A percentile compares a stretch with the other conserved stretches of the same genome.
Evolutionary conservation across 2,888 invertebrate genomes (phyloP).

Genomic region (Pilophorus perplexus): DNA sequence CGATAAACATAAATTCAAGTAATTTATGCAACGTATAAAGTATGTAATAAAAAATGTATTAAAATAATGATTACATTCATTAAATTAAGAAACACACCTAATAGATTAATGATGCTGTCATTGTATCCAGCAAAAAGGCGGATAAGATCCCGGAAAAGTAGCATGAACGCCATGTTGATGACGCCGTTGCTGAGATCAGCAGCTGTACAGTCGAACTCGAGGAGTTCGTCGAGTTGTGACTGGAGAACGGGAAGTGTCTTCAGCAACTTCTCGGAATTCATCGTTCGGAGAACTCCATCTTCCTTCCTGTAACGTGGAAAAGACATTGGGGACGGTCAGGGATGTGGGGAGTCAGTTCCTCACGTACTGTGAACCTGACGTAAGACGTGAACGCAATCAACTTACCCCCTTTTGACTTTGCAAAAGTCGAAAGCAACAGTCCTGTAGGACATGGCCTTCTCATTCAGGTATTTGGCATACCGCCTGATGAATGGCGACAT

Average conservation of each 20-base stretch:
- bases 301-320: constrained; percentile 82
- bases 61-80: constrained; percentile 59
- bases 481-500: constrained; percentile 99
- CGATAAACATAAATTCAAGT: background rate
- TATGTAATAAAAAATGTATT: background rate
- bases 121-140: constrained; percentile 99
- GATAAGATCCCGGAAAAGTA: constrained; percentile 98
- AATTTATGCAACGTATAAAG: background rate
- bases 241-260: constrained; percentile 96
- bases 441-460: constrained; percentile 97
- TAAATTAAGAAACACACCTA: constrained; percentile 73
- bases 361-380: too few species aligned
- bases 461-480: constrained; percentile 98
- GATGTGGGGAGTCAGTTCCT: too few species aligned
- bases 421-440: constrained; percentile 99
- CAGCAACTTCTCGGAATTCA: constrained; percentile 94
- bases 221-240: constrained; percentile 87
- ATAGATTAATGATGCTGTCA: constrained; percentile 96
- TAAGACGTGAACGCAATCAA: too few species aligned
- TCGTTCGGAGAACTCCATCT: constrained; percentile 92
- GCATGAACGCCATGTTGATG: constrained; percentile 98
- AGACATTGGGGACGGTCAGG: too few species aligned
- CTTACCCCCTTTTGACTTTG: constrained; percentile 97
- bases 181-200: constrained; percentile 98
- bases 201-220: constrained; percentile 96